These are phyloP conservation scores for Psix sp. DNA, from an alignment of 1,140 invertebrate species.

Conservation along the genomic window DNA sequence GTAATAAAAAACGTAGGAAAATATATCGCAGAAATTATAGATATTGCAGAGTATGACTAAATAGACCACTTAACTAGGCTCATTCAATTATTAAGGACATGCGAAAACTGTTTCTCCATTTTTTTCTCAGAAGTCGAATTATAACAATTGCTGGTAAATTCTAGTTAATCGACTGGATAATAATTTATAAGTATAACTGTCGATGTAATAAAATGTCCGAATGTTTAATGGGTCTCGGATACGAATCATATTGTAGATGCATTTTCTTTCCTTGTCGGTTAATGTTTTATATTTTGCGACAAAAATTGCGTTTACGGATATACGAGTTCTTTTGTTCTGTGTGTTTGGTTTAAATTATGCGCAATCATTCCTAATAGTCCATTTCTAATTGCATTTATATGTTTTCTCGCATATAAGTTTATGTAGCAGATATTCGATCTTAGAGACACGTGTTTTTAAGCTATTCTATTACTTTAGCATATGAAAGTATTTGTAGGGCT, in stretches of 20 bases:
- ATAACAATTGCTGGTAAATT: constrained; percentile 32
- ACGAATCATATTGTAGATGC: too few species aligned
- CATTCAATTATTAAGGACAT: constrained; percentile 43
- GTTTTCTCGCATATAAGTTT: background rate
- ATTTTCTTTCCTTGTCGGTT: background rate
- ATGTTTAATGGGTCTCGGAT: background rate
- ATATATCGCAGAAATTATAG: constrained; percentile 47
- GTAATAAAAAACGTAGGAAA: constrained; percentile 11
- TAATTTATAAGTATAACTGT: constrained; percentile 31
- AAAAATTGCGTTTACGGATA: too few species aligned
- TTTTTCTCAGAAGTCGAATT: constrained; percentile 38
- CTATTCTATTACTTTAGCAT: constrained; percentile 34
- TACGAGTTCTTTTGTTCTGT: too few species aligned
- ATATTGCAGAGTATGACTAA: constrained; percentile 23
- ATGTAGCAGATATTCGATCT: constrained; percentile 30
- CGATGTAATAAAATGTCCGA: constrained; percentile 11
- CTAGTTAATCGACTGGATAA: constrained; percentile 25
- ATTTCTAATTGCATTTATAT: too few species aligned
- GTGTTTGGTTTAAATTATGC: too few species aligned
- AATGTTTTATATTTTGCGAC: too few species aligned
- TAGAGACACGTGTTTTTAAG: constrained; percentile 33
- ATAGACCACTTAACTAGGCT: constrained; percentile 42
- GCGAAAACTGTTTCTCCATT: constrained; percentile 13
- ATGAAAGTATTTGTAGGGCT: constrained; percentile 43
- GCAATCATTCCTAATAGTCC: too few species aligned